Conservation (phyloP, 2,797 vertebrate species). For the Philypnodon macrostomus region DNA sequence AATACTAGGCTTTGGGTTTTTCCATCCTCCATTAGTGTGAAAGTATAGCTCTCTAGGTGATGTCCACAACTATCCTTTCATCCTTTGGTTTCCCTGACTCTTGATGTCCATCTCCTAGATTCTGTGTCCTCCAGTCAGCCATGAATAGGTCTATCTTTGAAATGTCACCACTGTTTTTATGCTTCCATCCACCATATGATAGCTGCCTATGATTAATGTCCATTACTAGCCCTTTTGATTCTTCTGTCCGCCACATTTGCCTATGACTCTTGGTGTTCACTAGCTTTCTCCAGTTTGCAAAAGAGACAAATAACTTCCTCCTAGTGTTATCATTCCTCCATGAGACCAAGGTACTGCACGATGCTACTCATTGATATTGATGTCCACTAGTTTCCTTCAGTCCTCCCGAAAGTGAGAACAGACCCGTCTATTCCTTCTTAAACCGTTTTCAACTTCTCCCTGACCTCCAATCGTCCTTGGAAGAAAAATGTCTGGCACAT, state of each 20-base stretch:
- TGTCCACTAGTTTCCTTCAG: constrained; percentile 4
- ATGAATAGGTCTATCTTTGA: too few relatives aligned
- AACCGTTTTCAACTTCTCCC: constrained; percentile 34
- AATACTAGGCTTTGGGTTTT: constrained; percentile 29
- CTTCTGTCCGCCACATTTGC: constrained; percentile 37
- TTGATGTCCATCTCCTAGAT: constrained; percentile 15
- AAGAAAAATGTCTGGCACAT: constrained; percentile 48
- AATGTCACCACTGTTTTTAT: constrained; percentile 17
- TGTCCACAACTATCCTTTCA: constrained; percentile 2
- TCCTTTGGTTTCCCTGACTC: constrained; percentile 15
- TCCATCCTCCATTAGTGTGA: constrained; percentile 33
- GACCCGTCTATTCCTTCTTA: constrained; percentile 35
- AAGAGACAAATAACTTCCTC: background rate
- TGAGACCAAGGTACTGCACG: constrained; percentile 3
- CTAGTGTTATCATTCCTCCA: background rate
- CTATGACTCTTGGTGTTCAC: constrained; percentile 27
- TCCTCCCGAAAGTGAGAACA: constrained; percentile 10
- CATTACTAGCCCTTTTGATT: constrained; percentile 30
- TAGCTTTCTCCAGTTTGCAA: constrained; percentile 37
- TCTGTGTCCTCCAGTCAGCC: constrained; percentile 27
- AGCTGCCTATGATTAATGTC: constrained; percentile 32
- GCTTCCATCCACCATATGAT: constrained; percentile 32
- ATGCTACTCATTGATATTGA: background rate
- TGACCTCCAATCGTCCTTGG: constrained; percentile 41
- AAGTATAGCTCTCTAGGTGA: constrained; percentile 1